Conservation (phyloP, 2,888 invertebrate species). For the Hydriomena furcata region DNA sequence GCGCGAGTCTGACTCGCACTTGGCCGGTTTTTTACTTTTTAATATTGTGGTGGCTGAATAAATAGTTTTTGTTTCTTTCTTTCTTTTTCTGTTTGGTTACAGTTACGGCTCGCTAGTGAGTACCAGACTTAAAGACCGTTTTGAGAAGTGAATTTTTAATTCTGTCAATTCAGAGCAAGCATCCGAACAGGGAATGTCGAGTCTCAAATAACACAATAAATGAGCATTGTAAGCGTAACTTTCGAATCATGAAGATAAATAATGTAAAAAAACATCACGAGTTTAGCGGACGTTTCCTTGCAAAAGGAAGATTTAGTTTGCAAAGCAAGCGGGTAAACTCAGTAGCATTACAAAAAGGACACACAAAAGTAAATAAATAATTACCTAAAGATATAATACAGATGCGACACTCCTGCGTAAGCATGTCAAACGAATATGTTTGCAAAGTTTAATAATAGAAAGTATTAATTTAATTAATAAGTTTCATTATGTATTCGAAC, state of each 20-base stretch:
- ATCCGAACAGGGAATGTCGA: too few relatives aligned
- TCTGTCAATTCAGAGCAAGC: too few relatives aligned
- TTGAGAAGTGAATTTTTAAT: too few relatives aligned
- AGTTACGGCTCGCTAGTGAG: too few relatives aligned
- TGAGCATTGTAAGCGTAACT: too few relatives aligned
- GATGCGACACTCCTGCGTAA: constrained; percentile 28
- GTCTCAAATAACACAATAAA: too few relatives aligned
- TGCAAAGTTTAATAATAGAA: constrained; percentile 19
- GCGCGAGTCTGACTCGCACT: too few relatives aligned
- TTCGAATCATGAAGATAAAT: not conserved
- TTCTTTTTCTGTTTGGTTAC: too few relatives aligned
- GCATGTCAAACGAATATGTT: constrained; percentile 24
- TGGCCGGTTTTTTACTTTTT: too few relatives aligned
- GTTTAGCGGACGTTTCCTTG: not conserved
- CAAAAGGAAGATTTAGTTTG: not conserved
- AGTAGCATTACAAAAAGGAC: constrained; percentile 4
- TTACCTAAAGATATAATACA: constrained; percentile 32
- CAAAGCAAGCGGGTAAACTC: not conserved
- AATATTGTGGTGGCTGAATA: too few relatives aligned
- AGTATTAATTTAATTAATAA: not conserved
- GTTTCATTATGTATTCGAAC: constrained; percentile 7
- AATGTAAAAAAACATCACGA: not conserved
- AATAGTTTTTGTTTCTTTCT: too few relatives aligned
- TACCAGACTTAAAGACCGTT: too few relatives aligned
- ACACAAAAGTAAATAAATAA: constrained; percentile 21